Evolutionary conservation across 1,140 invertebrate species (phyloP).

Genomic region (Hydropsyche tenuis): DNA sequence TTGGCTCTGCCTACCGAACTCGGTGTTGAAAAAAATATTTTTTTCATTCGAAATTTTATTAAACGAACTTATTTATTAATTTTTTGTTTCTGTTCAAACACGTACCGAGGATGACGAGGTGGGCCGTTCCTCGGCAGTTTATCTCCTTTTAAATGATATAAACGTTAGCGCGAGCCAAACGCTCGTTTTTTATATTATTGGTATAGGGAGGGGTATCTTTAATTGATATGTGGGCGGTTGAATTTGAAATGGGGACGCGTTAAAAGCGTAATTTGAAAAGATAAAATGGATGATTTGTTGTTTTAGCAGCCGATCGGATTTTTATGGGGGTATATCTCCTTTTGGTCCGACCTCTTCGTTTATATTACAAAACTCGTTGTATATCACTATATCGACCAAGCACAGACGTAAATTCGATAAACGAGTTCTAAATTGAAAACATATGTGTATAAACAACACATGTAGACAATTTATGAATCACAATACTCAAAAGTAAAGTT

Average conservation of each 20-base stretch:
- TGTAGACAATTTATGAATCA: no score
- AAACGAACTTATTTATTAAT: no score
- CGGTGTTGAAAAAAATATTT: no score
- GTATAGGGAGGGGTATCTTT: slow-evolving; percentile 30
- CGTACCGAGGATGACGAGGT: slow-evolving; percentile 46
- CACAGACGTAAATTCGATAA: not conserved
- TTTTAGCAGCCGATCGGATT: not conserved
- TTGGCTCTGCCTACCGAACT: no score
- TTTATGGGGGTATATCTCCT: not conserved
- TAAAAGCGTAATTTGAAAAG: slow-evolving; percentile 30
- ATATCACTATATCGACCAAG: not conserved
- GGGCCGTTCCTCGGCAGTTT: slow-evolving; percentile 6
- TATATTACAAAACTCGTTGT: not conserved
- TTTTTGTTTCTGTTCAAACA: no score
- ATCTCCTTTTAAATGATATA: slow-evolving; percentile 35
- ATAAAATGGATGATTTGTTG: slow-evolving; percentile 31
- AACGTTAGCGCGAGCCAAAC: slow-evolving; percentile 5
- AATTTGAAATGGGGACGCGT: slow-evolving; percentile 22
- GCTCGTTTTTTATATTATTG: not conserved
- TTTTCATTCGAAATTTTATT: no score
- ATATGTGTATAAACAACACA: not conserved
- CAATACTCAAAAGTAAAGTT: no score
- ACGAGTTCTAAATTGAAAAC: not conserved
- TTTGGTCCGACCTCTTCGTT: no score
- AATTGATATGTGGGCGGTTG: slow-evolving; percentile 47